Percentiles rank a stretch among this genome's conserved stretches.
phyloP scores from a whole-genome alignment of 2,113 vertebrate species.

The Loxodonta africana region DNA sequence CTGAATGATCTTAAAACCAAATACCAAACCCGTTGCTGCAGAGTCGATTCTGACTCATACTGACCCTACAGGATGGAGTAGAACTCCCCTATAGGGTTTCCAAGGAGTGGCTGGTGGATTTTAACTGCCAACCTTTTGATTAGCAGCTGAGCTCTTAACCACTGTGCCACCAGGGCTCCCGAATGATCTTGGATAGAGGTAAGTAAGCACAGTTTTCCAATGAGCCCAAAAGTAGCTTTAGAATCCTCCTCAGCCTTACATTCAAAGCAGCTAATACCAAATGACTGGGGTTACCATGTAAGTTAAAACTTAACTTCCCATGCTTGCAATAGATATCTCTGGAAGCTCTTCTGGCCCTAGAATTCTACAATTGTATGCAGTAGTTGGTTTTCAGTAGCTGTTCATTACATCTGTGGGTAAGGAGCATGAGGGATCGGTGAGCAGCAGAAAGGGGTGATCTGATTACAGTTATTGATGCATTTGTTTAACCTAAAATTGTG shows the following conservation, averaged over 20 bases:
- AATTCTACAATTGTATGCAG: not conserved
- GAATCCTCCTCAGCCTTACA: not conserved
- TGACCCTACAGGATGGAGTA: too few species aligned
- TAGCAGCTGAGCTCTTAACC: too few species aligned
- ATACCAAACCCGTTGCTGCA: too few species aligned
- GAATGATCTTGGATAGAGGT: not conserved
- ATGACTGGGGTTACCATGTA: not conserved
- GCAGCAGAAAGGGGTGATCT: not conserved
- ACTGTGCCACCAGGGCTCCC: too few species aligned
- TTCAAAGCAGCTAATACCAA: not conserved
- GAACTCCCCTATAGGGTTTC: too few species aligned
- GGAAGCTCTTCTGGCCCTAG: not conserved
- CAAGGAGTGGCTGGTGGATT: too few species aligned
- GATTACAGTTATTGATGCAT: not conserved
- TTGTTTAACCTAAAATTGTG: not conserved
- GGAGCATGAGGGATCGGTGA: not conserved
- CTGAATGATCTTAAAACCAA: not conserved
- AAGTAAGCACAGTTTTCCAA: not conserved
- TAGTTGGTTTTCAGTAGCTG: conserved; percentile 13
- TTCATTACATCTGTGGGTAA: not conserved
- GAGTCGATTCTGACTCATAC: too few species aligned
- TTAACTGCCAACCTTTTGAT: too few species aligned
- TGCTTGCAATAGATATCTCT: not conserved
- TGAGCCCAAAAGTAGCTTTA: not conserved
- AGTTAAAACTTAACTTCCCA: conserved; percentile 16